Conservation (phyloP, 2,797 vertebrate genomes). For the Helostoma temminkii region DNA sequence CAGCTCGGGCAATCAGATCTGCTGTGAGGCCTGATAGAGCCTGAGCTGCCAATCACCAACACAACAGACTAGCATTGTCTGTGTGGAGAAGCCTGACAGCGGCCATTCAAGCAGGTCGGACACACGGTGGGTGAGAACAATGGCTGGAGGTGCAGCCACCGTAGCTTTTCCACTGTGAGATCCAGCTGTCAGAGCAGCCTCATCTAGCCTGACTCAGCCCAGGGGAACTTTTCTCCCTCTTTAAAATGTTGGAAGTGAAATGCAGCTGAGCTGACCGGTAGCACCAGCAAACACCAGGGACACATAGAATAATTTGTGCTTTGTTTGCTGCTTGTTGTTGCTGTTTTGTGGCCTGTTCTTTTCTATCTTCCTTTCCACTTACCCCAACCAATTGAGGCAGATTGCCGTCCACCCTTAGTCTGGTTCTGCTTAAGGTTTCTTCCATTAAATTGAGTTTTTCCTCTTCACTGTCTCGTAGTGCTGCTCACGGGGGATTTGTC, state of each 20-base stretch:
- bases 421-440: no score
- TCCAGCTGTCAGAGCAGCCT: conserved; percentile 22
- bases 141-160: conserved; percentile 33
- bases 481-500: no score
- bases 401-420: no score
- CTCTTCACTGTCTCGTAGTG: no score
- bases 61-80: conserved; percentile 29
- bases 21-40: conserved; percentile 37
- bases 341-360: no score
- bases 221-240: neutral
- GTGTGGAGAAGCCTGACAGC: conserved; percentile 31
- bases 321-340: no score
- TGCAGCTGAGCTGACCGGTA: no score
- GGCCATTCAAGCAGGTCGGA: conserved; percentile 40
- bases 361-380: no score
- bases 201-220: conserved; percentile 26
- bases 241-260: no score
- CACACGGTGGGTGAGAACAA: conserved; percentile 36
- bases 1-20: conserved; percentile 40
- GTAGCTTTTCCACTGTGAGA: conserved; percentile 27
- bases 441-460: no score
- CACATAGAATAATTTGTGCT: neutral
- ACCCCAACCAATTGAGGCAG: no score
- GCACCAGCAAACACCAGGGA: no score
- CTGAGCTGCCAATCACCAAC: conserved; percentile 50